Base-by-base conservation (phyloP, 1,140 invertebrate genomes). In the Plutomurus gul region DNA sequence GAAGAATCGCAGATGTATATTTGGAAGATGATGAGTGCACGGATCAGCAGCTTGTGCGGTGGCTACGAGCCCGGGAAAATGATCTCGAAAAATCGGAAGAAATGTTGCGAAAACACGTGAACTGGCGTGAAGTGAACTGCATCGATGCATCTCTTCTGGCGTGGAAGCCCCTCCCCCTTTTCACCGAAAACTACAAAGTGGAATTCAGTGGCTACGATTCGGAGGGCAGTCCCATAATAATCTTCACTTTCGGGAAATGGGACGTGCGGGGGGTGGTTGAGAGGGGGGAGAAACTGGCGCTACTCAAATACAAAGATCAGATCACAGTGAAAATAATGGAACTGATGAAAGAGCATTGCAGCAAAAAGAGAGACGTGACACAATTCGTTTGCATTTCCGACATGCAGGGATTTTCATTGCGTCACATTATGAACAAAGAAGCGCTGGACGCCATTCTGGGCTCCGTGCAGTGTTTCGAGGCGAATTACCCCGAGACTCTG, bases 371-470 rank as follows among this genome's bases (percentile, higher is more conserved):
- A n/a, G 47, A 72, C 22, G 70, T 77, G 0, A 81, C 75, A 4
- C 79, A 81, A 30, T 81, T 81, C 27, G 77, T 77, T 22, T 74
- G 40, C 39, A 47, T 81, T n/a, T 56, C 65, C 8, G 79, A 81
- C 51, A 43, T 76, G 75, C n/a, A 46, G 13, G 79, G 72, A 3
- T 81, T 81, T 39, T 76, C 76, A 0, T 51, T 76, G 22, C 36
- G 75, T 18, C 70, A 81, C 40, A 70, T 81, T 18, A 81, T 47
- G 51, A 47, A 25, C 27, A 76, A 73, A 36, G 79, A 76, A 43
- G 79, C 72, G 5, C 20, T 81, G 1, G 79, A 77, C 22, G 37
- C 77, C 8, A 60, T 81, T 6, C 47, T 81, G 10, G 75, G 65
- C 5, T 27, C 70, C 3, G 76, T 76, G 0, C 1, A 13, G 1